These are phyloP conservation scores for Merluccius polli DNA, from an alignment of 2,797 vertebrate genomes.

Conservation along the genomic window DNA sequence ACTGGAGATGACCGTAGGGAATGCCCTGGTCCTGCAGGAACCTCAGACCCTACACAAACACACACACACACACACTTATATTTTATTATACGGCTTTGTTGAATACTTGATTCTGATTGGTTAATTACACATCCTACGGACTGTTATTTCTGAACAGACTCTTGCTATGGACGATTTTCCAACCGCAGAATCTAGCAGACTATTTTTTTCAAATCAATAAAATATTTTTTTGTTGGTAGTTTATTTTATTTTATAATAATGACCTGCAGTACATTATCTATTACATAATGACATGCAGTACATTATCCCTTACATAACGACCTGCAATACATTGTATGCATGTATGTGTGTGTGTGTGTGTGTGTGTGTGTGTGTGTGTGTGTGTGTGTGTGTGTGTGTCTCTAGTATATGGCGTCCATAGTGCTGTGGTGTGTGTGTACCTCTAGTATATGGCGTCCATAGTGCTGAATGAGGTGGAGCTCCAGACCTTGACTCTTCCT, in stretches of 20 bases:
- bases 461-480: constrained; percentile 86
- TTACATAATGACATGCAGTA: too few relatives aligned
- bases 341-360: not conserved
- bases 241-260: too few relatives aligned
- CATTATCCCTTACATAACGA: too few relatives aligned
- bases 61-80: not conserved
- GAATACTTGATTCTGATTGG: too few relatives aligned
- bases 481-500: constrained; percentile 94
- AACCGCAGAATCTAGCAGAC: too few relatives aligned
- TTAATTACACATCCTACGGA: too few relatives aligned
- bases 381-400: not conserved
- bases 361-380: not conserved
- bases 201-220: too few relatives aligned
- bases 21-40: constrained; percentile 89
- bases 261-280: too few relatives aligned
- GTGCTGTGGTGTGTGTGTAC: constrained; percentile 72
- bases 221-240: too few relatives aligned
- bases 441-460: constrained; percentile 92
- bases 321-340: not conserved
- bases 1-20: constrained; percentile 90
- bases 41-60: constrained; percentile 77
- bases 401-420: constrained; percentile 87
- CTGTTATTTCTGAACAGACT: too few relatives aligned
- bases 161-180: too few relatives aligned
- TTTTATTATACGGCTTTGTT: too few relatives aligned